Evolutionary conservation across 2,113 vertebrate species (phyloP).

Genomic region (Caloenas nicobarica): DNA sequence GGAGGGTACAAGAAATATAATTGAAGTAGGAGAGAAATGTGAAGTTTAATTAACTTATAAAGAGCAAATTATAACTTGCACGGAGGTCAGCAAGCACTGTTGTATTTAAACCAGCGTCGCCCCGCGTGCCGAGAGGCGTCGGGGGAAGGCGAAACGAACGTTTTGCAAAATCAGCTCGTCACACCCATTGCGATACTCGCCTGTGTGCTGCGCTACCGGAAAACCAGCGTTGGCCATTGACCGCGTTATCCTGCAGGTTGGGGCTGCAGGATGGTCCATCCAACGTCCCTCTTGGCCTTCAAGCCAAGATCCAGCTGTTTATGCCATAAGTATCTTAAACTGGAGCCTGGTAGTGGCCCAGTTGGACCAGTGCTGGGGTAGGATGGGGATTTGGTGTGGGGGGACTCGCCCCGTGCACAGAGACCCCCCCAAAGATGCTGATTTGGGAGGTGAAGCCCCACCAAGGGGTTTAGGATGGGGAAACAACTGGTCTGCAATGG

Average conservation of each 20-base stretch:
- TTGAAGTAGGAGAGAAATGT: background rate
- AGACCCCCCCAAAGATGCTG: background rate
- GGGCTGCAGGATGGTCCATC: background rate
- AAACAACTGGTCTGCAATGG: background rate
- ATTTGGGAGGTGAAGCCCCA: background rate
- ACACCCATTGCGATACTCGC: background rate
- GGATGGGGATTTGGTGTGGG: background rate
- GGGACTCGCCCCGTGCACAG: no score
- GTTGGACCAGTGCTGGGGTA: background rate
- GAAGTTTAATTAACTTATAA: slow-evolving; percentile 4
- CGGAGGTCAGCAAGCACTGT: background rate
- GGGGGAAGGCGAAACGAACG: background rate
- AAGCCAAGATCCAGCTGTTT: background rate
- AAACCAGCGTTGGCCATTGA: background rate
- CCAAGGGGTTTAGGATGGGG: background rate
- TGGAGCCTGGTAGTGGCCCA: background rate
- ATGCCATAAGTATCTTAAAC: background rate
- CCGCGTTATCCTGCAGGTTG: background rate
- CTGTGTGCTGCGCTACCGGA: background rate
- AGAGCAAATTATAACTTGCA: background rate
- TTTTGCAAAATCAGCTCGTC: background rate
- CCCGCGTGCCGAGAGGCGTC: fast-evolving
- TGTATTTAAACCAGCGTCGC: background rate
- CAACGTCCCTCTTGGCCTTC: background rate
- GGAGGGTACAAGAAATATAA: background rate